These are phyloP conservation scores for Bungarus multicinctus DNA, from an alignment of 2,113 vertebrate species.

Conservation along the genomic window DNA sequence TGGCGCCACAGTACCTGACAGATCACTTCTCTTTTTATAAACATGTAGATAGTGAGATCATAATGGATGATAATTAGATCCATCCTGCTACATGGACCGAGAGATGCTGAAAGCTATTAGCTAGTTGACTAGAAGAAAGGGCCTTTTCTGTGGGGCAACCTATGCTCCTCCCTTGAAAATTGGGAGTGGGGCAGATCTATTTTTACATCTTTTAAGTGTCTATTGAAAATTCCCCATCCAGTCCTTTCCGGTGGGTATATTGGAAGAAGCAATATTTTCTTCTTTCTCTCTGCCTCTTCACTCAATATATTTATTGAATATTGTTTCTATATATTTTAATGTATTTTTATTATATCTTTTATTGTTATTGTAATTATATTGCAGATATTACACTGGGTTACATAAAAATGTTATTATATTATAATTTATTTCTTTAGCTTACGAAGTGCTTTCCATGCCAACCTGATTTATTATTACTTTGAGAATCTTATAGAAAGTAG, in stretches of 20 bases:
- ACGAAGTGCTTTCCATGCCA: not conserved
- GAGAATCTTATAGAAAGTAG: not conserved
- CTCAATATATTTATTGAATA: not conserved
- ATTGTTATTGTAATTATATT: not conserved
- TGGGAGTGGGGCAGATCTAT: not conserved
- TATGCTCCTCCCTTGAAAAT: not conserved
- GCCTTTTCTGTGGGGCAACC: not conserved
- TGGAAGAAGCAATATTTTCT: not conserved
- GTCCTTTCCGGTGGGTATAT: not conserved
- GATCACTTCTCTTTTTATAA: not conserved
- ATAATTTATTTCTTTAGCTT: not conserved
- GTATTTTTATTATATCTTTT: not conserved
- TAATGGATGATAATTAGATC: not conserved
- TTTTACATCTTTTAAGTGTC: not conserved
- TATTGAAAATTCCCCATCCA: not conserved
- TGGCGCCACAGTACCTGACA: not conserved
- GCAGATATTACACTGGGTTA: not conserved
- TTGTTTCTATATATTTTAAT: not conserved
- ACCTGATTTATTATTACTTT: not conserved
- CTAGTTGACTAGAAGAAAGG: not conserved
- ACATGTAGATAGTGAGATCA: not conserved
- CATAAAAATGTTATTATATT: not conserved
- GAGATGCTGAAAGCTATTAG: not conserved
- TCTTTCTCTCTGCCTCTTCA: not conserved
- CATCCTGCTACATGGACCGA: not conserved